Evolutionary conservation across 2,888 invertebrate genomes (phyloP).

Genomic region (Elmis aenea): DNA sequence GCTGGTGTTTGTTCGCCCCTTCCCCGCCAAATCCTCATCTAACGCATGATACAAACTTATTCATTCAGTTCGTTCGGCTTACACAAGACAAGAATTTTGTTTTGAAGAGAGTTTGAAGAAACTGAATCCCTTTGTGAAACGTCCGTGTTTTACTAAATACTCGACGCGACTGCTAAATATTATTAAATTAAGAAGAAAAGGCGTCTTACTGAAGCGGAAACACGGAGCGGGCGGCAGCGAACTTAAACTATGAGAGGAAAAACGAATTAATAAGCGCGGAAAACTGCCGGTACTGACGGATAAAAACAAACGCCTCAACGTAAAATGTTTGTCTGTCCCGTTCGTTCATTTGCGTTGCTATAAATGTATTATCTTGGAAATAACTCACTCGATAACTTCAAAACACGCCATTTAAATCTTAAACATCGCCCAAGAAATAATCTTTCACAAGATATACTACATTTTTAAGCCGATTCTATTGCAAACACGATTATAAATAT

Average conservation of each 20-base stretch:
- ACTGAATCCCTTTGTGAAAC: constrained; percentile 34
- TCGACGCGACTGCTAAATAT: constrained; percentile 40
- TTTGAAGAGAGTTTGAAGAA: constrained; percentile 38
- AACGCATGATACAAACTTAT: constrained; percentile 34
- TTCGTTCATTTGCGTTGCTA: constrained; percentile 16
- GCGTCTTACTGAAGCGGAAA: constrained; percentile 39
- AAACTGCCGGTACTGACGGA: constrained; percentile 21
- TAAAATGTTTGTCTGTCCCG: constrained; percentile 21
- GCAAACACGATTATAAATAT: too few relatives aligned
- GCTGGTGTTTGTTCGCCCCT: constrained; percentile 30
- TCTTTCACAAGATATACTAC: too few relatives aligned
- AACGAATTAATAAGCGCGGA: constrained; percentile 29
- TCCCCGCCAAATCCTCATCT: constrained; percentile 24
- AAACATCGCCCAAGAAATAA: too few relatives aligned
- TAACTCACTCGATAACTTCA: too few relatives aligned
- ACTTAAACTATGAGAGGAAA: constrained; percentile 26
- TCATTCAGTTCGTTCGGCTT: constrained; percentile 33
- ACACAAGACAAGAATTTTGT: constrained; percentile 35
- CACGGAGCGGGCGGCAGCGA: constrained; percentile 23
- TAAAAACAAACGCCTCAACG: constrained; percentile 20
- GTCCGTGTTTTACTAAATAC: constrained; percentile 39
- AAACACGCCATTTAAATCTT: too few relatives aligned
- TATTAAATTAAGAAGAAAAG: constrained; percentile 45
- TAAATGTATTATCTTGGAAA: constrained; percentile 18
- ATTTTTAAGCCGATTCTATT: too few relatives aligned